Base-by-base conservation (phyloP, 1,140 invertebrate genomes). In the Gonatopus flavifemur region DNA sequence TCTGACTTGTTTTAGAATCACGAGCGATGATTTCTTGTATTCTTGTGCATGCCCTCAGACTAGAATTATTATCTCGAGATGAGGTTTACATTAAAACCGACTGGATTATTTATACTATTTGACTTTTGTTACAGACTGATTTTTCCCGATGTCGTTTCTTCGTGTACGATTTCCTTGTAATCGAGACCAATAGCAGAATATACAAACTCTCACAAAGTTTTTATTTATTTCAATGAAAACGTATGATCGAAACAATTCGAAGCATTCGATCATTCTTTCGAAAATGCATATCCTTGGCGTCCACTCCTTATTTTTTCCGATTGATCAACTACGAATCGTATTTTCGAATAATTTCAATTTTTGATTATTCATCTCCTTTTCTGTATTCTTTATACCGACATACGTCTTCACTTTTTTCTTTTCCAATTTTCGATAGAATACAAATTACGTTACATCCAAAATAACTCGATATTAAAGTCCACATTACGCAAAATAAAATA, bases 401-500 rank as follows among this genome's bases (percentile, higher is more conserved):
- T n/a, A n/a, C n/a, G n/a, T n/a, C n/a, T n/a, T n/a, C n/a, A n/a
- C n/a, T n/a, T n/a, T n/a, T n/a, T n/a, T n/a, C n/a, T n/a, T n/a
- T n/a, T n/a, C n/a, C 48, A 49, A 46, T 33, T 47, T 52, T 60
- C 51, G 45, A 28, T 40, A 48, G 54, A 52, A 50, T 66, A 56
- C 47, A 58, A 61, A 61, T 60, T 55, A 24, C 35, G 44, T 51
- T 42, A 49, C 51, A 63, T 48, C 53, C 52, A 51, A 54, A 49
- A 54, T 48, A 44, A 61, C 52, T 51, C 50, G 55, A 61, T 50
- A 60, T 65, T 55, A 60, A 57, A 55, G 64, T 63, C 57, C 59
- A 70, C 60, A 65, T 63, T 62, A 64, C 49, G 52, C 57, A 55
- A 59, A 69, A 67, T 69, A 72, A 70, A 72, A 70, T 69, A 70